Percentiles rank a stretch among this genome's conserved stretches.
Evolutionary conservation across 2,888 invertebrate species (phyloP).

Genomic region (Pyrgus malvae): DNA sequence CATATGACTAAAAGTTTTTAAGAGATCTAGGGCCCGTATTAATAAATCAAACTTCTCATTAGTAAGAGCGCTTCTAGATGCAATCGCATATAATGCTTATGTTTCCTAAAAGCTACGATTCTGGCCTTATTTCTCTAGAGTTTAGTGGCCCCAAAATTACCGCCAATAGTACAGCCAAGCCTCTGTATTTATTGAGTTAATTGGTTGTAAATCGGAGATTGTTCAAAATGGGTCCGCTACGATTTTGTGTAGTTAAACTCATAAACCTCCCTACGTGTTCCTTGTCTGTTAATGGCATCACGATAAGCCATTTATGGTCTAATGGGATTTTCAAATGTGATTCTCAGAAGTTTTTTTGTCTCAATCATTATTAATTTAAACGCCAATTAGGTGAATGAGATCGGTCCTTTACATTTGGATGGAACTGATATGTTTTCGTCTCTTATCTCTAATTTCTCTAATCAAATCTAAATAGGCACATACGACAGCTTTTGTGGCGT

Average conservation of each 20-base stretch:
- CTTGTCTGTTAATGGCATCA: slow-evolving; percentile 70
- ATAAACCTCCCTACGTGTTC: slow-evolving; percentile 76
- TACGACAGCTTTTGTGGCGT: not conserved
- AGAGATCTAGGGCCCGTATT: too few relatives aligned
- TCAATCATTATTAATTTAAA: slow-evolving; percentile 72
- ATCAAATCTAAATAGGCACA: not conserved
- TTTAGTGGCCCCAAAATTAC: slow-evolving; percentile 25
- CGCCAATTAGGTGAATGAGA: slow-evolving; percentile 60
- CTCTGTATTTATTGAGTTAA: slow-evolving; percentile 73
- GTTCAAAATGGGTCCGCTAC: slow-evolving; percentile 68
- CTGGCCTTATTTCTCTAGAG: too few relatives aligned
- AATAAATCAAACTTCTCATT: too few relatives aligned
- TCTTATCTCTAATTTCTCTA: not conserved
- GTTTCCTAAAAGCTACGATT: too few relatives aligned
- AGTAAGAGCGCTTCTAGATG: too few relatives aligned
- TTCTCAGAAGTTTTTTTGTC: slow-evolving; percentile 57
- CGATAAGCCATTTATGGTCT: slow-evolving; percentile 75
- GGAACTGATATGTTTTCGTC: slow-evolving; percentile 11
- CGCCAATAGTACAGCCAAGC: slow-evolving; percentile 52
- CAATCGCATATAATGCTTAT: too few relatives aligned
- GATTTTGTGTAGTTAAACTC: slow-evolving; percentile 77
- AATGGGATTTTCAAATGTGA: slow-evolving; percentile 63
- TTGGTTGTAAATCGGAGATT: slow-evolving; percentile 77
- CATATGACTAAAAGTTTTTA: too few relatives aligned
- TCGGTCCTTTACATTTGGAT: slow-evolving; percentile 35